phyloP scores from a whole-genome alignment of 1,140 invertebrate genomes.

The Apocrypta bakeri region DNA sequence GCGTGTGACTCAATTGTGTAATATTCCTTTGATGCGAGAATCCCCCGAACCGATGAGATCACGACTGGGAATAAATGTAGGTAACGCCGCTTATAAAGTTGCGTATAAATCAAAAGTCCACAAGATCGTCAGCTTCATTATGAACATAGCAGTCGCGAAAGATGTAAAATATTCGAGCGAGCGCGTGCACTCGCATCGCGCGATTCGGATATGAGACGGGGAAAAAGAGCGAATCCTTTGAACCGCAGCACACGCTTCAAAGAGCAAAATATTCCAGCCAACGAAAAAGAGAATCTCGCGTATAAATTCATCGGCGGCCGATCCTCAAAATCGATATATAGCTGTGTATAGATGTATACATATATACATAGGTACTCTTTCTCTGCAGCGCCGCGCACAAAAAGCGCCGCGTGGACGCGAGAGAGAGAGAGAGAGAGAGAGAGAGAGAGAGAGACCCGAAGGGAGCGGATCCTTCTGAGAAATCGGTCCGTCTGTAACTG shows the following conservation, averaged over 20 bases:
- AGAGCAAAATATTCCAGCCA: background rate
- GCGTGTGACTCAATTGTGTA: constrained; percentile 17
- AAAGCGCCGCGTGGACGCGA: background rate
- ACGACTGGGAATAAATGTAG: constrained; percentile 10
- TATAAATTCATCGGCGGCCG: constrained; percentile 19
- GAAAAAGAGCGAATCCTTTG: too few species aligned
- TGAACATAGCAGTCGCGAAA: background rate
- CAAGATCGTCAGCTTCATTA: too few species aligned
- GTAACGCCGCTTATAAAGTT: background rate
- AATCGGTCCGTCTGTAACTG: background rate
- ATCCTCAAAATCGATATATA: constrained; percentile 41
- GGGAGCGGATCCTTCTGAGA: constrained; percentile 41
- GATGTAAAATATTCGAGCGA: background rate
- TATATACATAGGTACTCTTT: background rate
- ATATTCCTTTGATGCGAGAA: constrained; percentile 22
- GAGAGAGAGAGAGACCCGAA: too few species aligned
- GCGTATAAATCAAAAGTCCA: background rate
- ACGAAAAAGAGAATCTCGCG: background rate
- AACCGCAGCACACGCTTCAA: background rate
- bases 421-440: too few species aligned
- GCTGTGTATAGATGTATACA: background rate
- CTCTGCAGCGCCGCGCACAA: background rate
- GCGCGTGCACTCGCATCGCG: too few species aligned
- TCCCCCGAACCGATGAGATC: constrained; percentile 3
- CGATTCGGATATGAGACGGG: background rate